Evolutionary conservation across 2,113 vertebrate genomes (phyloP), one percentile per base, ranked within the genome.

Genomic region (Trochalopteron elliotii): DNA sequence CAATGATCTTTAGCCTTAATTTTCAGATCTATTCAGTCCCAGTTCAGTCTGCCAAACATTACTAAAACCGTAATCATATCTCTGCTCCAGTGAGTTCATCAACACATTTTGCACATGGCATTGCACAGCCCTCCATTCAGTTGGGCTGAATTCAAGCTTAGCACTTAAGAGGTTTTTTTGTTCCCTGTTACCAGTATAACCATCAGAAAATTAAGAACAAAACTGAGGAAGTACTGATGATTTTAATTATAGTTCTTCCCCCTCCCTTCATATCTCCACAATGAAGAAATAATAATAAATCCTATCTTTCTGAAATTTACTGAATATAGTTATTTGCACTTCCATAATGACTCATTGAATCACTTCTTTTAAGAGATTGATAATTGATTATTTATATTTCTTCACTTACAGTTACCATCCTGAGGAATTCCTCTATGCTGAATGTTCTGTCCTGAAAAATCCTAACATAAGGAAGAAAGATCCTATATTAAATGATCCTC

Each of bases 221-320:
- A 89, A n/a, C 68, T 33, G 39, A 80, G 86, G 67, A 80, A 86
- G 52, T 63, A 64, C 56, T 83, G 61, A 63, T 74, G 47, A 81
- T 83, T 31, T 81, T 89, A 95, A 93, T 95, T 93, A 78, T 55
- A 91, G 80, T 80, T 93, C 83, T 89, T 52, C 24, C 18, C 13
- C 44, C 27, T 33, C 12, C 16, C 30, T 69, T 75, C 55, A 33
- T 31, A 75, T 61, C 74, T 83, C 44, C 13, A 44, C 27, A 70
- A 52, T 83, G 79, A 90, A 89, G 80, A 49, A 87, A 67, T 93
- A 89, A 90, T 85, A 90, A 90, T 80, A 93, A 89, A 23, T 11
- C 17, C 17, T 61, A 15, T 65, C 37, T 80, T 83, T 68, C 61
- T 56, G 71, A 89, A 93, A 80, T 90, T 90, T 71, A 63, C 72